These are phyloP conservation scores for Papilio elwesi DNA, from an alignment of 2,888 invertebrate genomes.

Conservation along the genomic window DNA sequence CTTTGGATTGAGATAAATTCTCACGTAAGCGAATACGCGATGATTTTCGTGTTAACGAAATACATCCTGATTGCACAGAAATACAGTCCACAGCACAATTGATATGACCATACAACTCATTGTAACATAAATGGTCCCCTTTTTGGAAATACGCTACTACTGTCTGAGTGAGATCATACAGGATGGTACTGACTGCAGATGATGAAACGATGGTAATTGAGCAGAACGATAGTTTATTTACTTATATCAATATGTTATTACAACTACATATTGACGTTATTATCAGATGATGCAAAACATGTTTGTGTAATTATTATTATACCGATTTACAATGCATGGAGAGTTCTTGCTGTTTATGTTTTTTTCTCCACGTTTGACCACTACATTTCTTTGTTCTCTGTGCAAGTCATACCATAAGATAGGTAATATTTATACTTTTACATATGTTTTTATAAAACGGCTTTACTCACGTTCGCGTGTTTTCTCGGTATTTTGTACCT, in stretches of 20 bases:
- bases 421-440: neutral
- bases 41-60: slow-evolving; percentile 42
- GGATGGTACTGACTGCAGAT: slow-evolving; percentile 55
- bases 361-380: slow-evolving; percentile 1
- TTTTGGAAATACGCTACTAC: slow-evolving; percentile 57
- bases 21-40: slow-evolving; percentile 17
- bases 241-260: neutral
- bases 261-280: too few relatives aligned
- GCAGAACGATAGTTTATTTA: slow-evolving; percentile 2
- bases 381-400: neutral
- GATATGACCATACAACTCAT: slow-evolving; percentile 58
- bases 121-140: slow-evolving; percentile 49
- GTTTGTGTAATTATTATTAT: neutral
- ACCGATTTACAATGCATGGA: neutral
- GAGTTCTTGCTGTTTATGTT: neutral
- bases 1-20: neutral
- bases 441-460: neutral
- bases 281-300: neutral
- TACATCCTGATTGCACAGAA: slow-evolving; percentile 43
- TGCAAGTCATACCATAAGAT: neutral
- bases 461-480: too few relatives aligned
- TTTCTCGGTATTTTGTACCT: too few relatives aligned
- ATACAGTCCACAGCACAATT: slow-evolving; percentile 46
- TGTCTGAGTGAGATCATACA: slow-evolving; percentile 64
- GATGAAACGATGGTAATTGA: slow-evolving; percentile 25